Conservation (phyloP, 2,888 invertebrate genomes). For the Nephrotoma flavescens region DNA sequence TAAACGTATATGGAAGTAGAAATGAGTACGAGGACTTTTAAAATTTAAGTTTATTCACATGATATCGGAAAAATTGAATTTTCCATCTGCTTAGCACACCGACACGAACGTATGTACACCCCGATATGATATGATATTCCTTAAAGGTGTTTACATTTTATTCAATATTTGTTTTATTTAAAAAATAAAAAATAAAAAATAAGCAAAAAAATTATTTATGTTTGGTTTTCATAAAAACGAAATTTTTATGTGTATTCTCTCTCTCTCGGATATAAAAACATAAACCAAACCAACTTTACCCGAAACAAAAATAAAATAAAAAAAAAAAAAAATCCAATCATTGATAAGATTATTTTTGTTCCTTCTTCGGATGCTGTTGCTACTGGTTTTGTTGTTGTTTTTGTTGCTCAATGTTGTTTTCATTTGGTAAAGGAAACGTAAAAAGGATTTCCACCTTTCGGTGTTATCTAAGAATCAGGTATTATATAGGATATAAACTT, state of each 20-base stretch:
- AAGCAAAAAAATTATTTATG: not conserved
- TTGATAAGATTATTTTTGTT: not conserved
- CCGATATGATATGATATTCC: not conserved
- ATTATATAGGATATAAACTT: not conserved
- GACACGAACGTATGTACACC: not conserved
- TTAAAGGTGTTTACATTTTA: not conserved
- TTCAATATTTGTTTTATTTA: not conserved
- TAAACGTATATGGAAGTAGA: not conserved
- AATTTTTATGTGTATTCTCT: not conserved
- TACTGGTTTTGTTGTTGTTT: not conserved
- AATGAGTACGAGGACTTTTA: not conserved
- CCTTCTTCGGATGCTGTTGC: not conserved
- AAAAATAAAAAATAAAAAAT: not conserved
- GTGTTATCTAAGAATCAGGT: not conserved
- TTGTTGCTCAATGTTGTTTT: not conserved
- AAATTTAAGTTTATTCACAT: not conserved
- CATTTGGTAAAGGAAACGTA: not conserved
- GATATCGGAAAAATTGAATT: not conserved
- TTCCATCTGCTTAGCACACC: not conserved
- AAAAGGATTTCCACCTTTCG: not conserved
- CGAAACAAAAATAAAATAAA: not conserved
- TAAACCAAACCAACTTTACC: not conserved
- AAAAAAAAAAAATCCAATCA: not conserved
- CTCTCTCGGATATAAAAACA: not conserved
- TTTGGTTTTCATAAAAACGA: not conserved